phyloP scores from a whole-genome alignment of 2,888 invertebrate species.

The Drosophila bunnanda region DNA sequence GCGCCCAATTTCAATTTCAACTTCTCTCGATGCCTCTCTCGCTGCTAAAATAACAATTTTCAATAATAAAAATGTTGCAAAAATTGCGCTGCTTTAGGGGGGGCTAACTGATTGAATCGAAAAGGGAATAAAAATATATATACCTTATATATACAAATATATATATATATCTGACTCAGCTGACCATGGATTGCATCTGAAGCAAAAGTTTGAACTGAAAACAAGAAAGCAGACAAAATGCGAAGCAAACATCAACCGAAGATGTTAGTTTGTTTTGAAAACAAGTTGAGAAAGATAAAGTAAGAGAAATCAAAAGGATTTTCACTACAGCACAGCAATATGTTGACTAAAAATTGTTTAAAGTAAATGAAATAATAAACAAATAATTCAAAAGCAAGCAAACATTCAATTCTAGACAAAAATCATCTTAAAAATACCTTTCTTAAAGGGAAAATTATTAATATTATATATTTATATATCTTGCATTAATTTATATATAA shows the following conservation, averaged over 20 bases:
- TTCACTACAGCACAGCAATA: no score
- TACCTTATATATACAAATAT: neutral
- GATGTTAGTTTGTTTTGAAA: slow-evolving; percentile 12
- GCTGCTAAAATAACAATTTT: slow-evolving; percentile 42
- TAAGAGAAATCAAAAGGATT: neutral
- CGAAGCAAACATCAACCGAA: slow-evolving; percentile 8
- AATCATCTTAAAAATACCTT: no score
- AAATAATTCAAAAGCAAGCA: neutral
- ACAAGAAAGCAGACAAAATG: neutral
- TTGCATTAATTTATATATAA: no score
- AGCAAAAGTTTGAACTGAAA: slow-evolving; percentile 8
- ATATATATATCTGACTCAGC: slow-evolving; percentile 1
- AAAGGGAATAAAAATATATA: neutral
- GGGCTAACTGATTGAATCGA: slow-evolving; percentile 28
- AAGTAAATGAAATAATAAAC: neutral
- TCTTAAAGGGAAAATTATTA: no score
- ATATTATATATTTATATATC: no score
- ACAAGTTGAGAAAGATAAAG: neutral
- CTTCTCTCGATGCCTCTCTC: slow-evolving; percentile 3
- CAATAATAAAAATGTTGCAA: slow-evolving; percentile 42
- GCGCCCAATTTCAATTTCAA: slow-evolving; percentile 51
- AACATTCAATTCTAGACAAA: no score
- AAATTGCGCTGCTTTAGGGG: slow-evolving; percentile 7
- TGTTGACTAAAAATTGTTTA: neutral
- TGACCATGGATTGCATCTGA: slow-evolving; percentile 27